Conservation (phyloP, 2,797 vertebrate species). For the Centropyge bicolor region DNA sequence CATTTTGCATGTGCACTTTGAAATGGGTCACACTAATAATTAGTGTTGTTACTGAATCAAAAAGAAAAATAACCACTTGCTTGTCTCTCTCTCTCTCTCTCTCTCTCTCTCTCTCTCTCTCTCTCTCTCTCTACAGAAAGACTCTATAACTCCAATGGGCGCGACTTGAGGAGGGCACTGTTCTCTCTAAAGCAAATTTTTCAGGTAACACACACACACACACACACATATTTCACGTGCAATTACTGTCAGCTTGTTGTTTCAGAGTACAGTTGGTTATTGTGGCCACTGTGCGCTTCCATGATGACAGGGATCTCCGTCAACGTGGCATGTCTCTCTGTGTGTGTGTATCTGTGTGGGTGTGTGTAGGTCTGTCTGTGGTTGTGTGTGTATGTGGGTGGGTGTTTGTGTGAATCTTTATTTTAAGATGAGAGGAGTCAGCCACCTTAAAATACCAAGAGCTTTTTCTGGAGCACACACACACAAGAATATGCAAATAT, state of each 20-base stretch:
- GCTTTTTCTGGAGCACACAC: constrained; percentile 36
- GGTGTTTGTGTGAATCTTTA: constrained; percentile 58
- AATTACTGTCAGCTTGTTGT: constrained; percentile 64
- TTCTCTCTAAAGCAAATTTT: constrained; percentile 98
- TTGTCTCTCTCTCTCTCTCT: constrained; percentile 40
- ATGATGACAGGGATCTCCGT: constrained; percentile 68
- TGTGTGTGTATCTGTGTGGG: constrained; percentile 36
- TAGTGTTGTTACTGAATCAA: background rate
- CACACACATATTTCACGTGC: constrained; percentile 38
- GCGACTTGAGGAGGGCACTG: constrained; percentile 94
- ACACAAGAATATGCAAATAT: background rate
- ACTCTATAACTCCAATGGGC: constrained; percentile 94
- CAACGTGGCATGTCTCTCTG: constrained; percentile 63
- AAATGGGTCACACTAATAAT: background rate
- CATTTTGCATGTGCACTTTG: background rate
- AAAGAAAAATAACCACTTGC: constrained; percentile 15
- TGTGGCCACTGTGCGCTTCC: constrained; percentile 63
- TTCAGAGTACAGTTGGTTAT: constrained; percentile 59
- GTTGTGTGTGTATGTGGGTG: background rate
- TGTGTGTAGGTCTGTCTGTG: constrained; percentile 18
- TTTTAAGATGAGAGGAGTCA: constrained; percentile 57
- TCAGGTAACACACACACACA: constrained; percentile 86
- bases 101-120: constrained; percentile 52
- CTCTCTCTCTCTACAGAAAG: constrained; percentile 87
- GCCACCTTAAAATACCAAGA: constrained; percentile 34